A percentile compares a stretch with the other conserved stretches of the same genome.
phyloP scores from a whole-genome alignment of 2,888 invertebrate species.

The Cabera pusaria region DNA sequence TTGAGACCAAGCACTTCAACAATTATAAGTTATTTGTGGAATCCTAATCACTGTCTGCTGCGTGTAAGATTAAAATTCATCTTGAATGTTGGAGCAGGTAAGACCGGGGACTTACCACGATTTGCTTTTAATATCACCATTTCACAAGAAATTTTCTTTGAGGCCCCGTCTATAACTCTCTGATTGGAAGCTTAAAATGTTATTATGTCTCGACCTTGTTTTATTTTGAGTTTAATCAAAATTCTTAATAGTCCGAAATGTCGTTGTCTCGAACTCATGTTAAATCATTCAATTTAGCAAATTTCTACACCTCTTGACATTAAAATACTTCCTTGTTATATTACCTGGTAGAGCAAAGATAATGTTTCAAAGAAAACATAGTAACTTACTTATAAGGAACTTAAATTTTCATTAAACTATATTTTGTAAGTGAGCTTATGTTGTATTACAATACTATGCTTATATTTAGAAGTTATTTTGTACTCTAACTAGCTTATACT shows the following conservation, averaged over 20 bases:
- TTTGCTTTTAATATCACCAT: constrained; percentile 30
- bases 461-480: no score
- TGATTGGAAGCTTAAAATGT: constrained; percentile 64
- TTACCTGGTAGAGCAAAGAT: no score
- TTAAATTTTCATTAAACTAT: no score
- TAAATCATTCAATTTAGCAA: constrained; percentile 9
- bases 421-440: no score
- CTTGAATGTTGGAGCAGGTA: constrained; percentile 2
- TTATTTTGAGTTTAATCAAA: constrained; percentile 20
- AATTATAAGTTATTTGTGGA: constrained; percentile 13
- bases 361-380: no score
- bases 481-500: no score
- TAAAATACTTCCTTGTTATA: no score
- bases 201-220: constrained; percentile 42
- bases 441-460: no score
- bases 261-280: constrained; percentile 1
- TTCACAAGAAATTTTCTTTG: constrained; percentile 39
- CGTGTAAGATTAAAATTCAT: constrained; percentile 21
- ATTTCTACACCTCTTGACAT: no score
- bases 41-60: constrained; percentile 25
- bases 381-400: no score
- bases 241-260: constrained; percentile 11
- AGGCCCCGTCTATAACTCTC: constrained; percentile 43
- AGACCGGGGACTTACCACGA: constrained; percentile 7
- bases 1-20: no score